Percentiles rank a stretch among this genome's conserved stretches.
These are phyloP conservation scores for Ceratina calcarata DNA, from an alignment of 1,140 invertebrate species.

Conservation along the genomic window DNA sequence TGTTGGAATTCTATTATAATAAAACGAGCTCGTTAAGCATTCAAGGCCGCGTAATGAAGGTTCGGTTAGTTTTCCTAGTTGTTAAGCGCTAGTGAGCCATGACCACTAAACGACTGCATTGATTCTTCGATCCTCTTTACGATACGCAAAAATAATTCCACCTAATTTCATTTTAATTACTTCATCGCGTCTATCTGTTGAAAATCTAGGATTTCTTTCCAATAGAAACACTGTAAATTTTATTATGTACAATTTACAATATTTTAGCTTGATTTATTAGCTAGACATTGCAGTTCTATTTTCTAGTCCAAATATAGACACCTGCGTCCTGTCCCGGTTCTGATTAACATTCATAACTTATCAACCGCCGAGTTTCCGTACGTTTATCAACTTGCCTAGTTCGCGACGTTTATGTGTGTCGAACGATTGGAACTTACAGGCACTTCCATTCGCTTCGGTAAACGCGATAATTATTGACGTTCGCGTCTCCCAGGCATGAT, in stretches of 20 bases:
- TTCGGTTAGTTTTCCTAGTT: not conserved
- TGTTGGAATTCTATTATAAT: not conserved
- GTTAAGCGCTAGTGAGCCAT: not conserved
- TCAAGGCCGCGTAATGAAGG: not conserved
- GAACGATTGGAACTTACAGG: conserved; percentile 2
- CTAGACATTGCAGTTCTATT: no score
- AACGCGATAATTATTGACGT: conserved; percentile 7
- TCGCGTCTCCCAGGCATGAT: conserved; percentile 3
- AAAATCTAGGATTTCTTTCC: not conserved
- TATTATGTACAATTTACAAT: no score
- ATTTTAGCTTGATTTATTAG: no score
- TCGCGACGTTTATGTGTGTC: conserved; percentile 10
- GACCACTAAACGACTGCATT: not conserved
- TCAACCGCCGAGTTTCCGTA: conserved; percentile 15
- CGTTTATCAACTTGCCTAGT: conserved; percentile 24
- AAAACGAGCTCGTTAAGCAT: not conserved
- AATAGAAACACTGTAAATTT: no score
- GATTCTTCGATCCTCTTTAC: not conserved
- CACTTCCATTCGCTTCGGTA: not conserved
- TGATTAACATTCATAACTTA: conserved; percentile 33
- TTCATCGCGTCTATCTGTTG: not conserved
- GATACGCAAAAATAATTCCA: not conserved
- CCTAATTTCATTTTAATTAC: conserved; percentile 8
- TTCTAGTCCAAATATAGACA: not conserved
- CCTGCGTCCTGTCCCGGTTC: not conserved